These are phyloP conservation scores for Drosophila mimetica DNA, from an alignment of 2,888 invertebrate species.

Conservation along the genomic window DNA sequence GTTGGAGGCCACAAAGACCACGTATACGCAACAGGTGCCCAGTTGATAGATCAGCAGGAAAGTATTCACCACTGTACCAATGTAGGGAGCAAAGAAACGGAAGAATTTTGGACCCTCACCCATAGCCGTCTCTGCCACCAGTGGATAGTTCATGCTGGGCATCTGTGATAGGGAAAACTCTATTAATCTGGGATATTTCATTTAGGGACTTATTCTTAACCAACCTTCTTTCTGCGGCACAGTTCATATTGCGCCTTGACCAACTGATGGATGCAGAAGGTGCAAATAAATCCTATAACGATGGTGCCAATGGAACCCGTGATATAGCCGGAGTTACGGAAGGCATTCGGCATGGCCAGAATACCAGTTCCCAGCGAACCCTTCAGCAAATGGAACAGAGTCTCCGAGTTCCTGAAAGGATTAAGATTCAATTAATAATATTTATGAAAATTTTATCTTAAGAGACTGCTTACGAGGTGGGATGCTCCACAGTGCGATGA, in stretches of 20 bases:
- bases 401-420: slow-evolving; percentile 90
- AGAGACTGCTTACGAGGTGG: slow-evolving; percentile 88
- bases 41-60: slow-evolving; percentile 95
- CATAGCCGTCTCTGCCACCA: slow-evolving; percentile 91
- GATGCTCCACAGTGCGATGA: slow-evolving; percentile 88
- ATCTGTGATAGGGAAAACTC: slow-evolving; percentile 63
- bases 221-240: slow-evolving; percentile 86
- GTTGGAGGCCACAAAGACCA: slow-evolving; percentile 96
- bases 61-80: slow-evolving; percentile 89
- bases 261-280: slow-evolving; percentile 96
- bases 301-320: slow-evolving; percentile 93
- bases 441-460: not conserved
- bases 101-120: slow-evolving; percentile 90
- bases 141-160: slow-evolving; percentile 91
- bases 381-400: slow-evolving; percentile 95
- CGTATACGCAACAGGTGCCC: slow-evolving; percentile 98
- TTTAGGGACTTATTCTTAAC: not conserved
- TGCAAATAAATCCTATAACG: slow-evolving; percentile 94
- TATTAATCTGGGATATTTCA: not conserved
- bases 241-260: slow-evolving; percentile 87
- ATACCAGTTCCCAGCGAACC: slow-evolving; percentile 97
- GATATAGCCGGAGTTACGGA: slow-evolving; percentile 87
- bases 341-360: slow-evolving; percentile 92
- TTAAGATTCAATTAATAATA: not conserved
- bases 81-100: slow-evolving; percentile 87